Evolutionary conservation across 2,113 vertebrate genomes (phyloP), one percentile per base, ranked within the genome.

Genomic region (Oryzias woworae): DNA sequence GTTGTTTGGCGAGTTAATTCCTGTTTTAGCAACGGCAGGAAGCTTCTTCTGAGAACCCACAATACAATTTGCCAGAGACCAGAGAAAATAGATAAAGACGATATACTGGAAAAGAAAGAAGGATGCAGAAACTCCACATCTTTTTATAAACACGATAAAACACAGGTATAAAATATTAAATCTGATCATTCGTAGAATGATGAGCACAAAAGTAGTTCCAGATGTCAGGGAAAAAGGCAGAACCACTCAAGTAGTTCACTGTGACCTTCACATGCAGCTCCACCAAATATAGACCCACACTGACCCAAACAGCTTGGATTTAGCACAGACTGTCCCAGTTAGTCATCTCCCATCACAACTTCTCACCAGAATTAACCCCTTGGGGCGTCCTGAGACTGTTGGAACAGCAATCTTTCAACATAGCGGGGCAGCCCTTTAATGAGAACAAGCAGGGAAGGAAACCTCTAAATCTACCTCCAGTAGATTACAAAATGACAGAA

Each of bases 311-410:
- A 52, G 75, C 68, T 17, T 8, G 22, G 46, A 70, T 66, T 49
- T 13, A 49, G 75, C 56, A 66, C 69, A 74, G 12, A 5, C 68
- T 78, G 85, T 16, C 83, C 85, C 72, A 85, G 24, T 84, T 87
- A 78, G 20, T n/a, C 43, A 12, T 36, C 57, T 1, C 68, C 61
- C 64, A 20, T n/a, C 48, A 28, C 48, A 2, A 62, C 55, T 70
- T 57, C 55, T 56, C 75, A 59, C 15, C 1, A 57, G 63, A 43
- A 56, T 26, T 53, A 56, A 15, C 51, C 73, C 75, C 80, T 72
- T 8, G 1, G 13, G 48, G 76, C 71, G 5, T 42, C 5, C 50
- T 4, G 14, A 14, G 17, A 26, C 64, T 22, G 49, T 50, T 67
- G 62, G 3, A 23, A 51, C 62, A 66, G 57, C 67, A 58, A 42